Conservation (phyloP, 2,797 vertebrate genomes). For the Enteromius anoplus region DNA sequence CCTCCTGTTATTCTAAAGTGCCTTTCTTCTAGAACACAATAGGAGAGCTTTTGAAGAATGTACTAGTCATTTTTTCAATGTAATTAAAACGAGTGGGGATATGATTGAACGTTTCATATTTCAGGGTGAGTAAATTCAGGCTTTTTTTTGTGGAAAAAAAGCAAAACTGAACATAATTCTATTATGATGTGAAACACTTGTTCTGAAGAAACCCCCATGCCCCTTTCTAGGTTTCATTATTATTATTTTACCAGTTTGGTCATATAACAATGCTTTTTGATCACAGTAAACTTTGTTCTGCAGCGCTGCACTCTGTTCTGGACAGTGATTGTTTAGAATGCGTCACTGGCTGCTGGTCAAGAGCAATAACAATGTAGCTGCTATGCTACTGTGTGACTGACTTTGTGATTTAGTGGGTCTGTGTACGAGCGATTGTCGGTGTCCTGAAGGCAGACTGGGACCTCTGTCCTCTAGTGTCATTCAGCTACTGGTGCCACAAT, state of each 20-base stretch:
- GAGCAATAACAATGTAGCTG: conserved; percentile 66
- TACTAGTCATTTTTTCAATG: neutral
- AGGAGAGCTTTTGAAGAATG: neutral
- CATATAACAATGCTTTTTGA: conserved; percentile 16
- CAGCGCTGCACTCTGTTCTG: conserved; percentile 36
- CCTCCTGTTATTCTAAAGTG: neutral
- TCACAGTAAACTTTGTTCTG: conserved; percentile 29
- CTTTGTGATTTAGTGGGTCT: conserved; percentile 48
- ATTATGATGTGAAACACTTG: neutral
- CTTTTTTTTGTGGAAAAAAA: neutral
- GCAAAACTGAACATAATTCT: neutral
- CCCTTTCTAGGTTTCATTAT: neutral
- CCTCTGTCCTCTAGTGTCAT: conserved; percentile 74
- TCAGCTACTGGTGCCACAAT: conserved; percentile 73
- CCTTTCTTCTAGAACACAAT: neutral
- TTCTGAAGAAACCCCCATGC: neutral
- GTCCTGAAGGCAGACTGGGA: conserved; percentile 65
- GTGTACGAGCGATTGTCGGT: conserved; percentile 45
- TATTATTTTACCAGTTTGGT: neutral
- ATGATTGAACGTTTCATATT: neutral
- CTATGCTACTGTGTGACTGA: conserved; percentile 49
- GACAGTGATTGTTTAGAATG: conserved; percentile 69
- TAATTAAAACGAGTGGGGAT: neutral
- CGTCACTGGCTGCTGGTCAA: conserved; percentile 64
- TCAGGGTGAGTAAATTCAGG: neutral